Evolutionary conservation across 2,888 invertebrate genomes (phyloP).

Genomic region (Flexamia atlantica): DNA sequence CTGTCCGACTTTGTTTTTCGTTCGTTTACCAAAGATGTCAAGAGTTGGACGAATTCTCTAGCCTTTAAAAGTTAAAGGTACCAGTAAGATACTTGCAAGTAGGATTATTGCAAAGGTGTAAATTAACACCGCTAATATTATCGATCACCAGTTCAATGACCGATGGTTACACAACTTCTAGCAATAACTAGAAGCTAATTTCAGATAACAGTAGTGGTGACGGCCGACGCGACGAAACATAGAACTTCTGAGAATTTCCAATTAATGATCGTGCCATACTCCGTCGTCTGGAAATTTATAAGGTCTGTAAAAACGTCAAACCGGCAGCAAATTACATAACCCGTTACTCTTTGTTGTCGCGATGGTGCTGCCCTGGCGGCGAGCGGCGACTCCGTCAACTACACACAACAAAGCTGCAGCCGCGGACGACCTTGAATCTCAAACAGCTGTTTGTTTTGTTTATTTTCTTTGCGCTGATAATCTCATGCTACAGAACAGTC

Average conservation of each 20-base stretch:
- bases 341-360: constrained; percentile 24
- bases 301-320: not conserved
- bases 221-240: too few species aligned
- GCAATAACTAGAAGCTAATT: constrained; percentile 5
- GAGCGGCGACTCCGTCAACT: not conserved
- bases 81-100: too few species aligned
- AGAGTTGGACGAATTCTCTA: too few species aligned
- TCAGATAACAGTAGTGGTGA: not conserved
- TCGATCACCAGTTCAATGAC: not conserved
- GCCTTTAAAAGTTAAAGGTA: too few species aligned
- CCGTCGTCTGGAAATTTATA: not conserved
- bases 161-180: not conserved
- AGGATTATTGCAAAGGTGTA: too few species aligned
- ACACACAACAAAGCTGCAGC: constrained; percentile 2
- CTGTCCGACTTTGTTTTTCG: too few species aligned
- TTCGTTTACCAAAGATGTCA: too few species aligned
- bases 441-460: constrained; percentile 26
- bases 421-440: constrained; percentile 6
- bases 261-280: not conserved
- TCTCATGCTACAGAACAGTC: too few species aligned
- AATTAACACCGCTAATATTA: not conserved
- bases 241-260: not conserved
- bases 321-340: not conserved
- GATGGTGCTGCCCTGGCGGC: not conserved
- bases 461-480: not conserved